Percentiles rank a stretch among this genome's conserved stretches.
Conservation (phyloP, 2,888 invertebrate genomes). For the Agrochola lota region DNA sequence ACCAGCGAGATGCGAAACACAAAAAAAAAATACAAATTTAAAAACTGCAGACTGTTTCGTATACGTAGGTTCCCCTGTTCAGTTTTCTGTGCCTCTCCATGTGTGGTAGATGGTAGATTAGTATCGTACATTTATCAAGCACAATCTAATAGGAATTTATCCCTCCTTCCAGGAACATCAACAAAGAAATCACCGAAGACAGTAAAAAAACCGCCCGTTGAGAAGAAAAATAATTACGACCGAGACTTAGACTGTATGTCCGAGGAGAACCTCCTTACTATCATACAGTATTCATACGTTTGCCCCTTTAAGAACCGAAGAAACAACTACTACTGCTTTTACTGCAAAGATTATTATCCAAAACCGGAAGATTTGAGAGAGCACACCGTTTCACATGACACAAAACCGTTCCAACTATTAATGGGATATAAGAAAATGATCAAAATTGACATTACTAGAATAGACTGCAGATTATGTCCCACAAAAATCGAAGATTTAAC, state of each 20-base stretch:
- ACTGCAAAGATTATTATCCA: constrained; percentile 86
- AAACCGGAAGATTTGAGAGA: constrained; percentile 86
- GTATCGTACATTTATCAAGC: too few relatives aligned
- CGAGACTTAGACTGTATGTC: constrained; percentile 87
- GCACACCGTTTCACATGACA: constrained; percentile 85
- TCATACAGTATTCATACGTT: constrained; percentile 86
- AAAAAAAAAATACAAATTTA: too few relatives aligned
- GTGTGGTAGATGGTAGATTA: too few relatives aligned
- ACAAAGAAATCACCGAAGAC: constrained; percentile 69
- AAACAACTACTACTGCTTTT: constrained; percentile 87
- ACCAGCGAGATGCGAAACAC: too few relatives aligned
- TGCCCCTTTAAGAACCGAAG: constrained; percentile 86
- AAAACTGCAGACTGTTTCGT: too few relatives aligned
- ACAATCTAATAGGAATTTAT: neutral
- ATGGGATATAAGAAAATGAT: constrained; percentile 88
- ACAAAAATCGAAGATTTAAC: constrained; percentile 82
- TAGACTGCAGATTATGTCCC: constrained; percentile 83
- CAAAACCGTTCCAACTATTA: constrained; percentile 84
- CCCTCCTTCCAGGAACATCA: constrained; percentile 70
- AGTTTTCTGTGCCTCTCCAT: too few relatives aligned
- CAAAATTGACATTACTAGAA: constrained; percentile 85
- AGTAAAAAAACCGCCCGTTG: constrained; percentile 76
- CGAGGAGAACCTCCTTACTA: constrained; percentile 84
- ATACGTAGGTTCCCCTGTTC: too few relatives aligned
- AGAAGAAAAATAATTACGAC: constrained; percentile 84